Evolutionary conservation across 2,113 vertebrate species (phyloP).

Genomic region (Lophura nycthemera): DNA sequence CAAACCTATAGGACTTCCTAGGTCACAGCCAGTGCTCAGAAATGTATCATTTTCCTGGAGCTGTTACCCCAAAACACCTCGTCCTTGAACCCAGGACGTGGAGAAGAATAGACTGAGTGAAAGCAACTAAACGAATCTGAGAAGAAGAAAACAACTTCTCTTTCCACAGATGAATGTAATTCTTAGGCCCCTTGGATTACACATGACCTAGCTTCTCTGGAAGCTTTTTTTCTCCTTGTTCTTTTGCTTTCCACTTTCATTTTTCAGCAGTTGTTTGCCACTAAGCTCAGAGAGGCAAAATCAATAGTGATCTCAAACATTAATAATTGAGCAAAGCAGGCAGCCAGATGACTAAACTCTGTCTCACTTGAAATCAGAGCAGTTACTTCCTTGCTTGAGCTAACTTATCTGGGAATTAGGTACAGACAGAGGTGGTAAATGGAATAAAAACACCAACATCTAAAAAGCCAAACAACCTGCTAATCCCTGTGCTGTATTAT

Average conservation of each 20-base stretch:
- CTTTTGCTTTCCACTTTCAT: conserved; percentile 18
- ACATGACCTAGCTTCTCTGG: neutral
- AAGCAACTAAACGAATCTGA: neutral
- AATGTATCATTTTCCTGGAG: neutral
- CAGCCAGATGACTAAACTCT: conserved; percentile 28
- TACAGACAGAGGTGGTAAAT: conserved; percentile 14
- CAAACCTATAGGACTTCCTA: neutral
- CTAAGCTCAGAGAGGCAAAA: conserved; percentile 6
- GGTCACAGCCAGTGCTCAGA: neutral
- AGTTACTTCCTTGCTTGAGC: conserved; percentile 16
- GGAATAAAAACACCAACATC: neutral
- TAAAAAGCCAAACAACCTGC: neutral
- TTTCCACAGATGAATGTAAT: neutral
- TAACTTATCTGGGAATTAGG: conserved; percentile 26
- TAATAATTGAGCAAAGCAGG: conserved; percentile 51
- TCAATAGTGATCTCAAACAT: conserved; percentile 39
- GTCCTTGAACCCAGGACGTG: neutral
- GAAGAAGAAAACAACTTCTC: neutral
- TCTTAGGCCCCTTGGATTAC: neutral
- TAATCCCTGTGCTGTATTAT: neutral
- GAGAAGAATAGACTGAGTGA: neutral
- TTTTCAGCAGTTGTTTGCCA: conserved; percentile 19
- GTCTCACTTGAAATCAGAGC: conserved; percentile 42
- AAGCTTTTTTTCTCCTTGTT: conserved; percentile 34
- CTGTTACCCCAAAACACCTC: neutral